These are phyloP conservation scores for Criorhina ranunculi DNA, from an alignment of 2,888 invertebrate genomes.

Conservation along the genomic window DNA sequence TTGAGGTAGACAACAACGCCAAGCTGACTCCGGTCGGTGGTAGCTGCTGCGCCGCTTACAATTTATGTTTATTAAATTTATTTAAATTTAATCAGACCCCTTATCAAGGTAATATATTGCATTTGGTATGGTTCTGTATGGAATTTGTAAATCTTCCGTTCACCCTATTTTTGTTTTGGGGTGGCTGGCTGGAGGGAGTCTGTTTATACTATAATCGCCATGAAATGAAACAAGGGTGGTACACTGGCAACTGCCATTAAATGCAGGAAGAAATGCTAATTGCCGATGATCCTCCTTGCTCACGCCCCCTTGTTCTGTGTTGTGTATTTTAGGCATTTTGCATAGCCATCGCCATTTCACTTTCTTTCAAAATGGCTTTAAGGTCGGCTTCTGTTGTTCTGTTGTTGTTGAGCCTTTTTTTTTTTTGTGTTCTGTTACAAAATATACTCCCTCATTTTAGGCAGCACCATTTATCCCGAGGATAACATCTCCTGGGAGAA, in stretches of 20 bases:
- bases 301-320: slow-evolving; percentile 65
- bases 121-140: slow-evolving; percentile 75
- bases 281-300: slow-evolving; percentile 76
- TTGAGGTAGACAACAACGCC: slow-evolving; percentile 70
- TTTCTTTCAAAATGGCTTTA: slow-evolving; percentile 54
- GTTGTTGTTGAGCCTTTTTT: slow-evolving; percentile 9
- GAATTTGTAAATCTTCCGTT: slow-evolving; percentile 67
- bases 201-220: slow-evolving; percentile 70
- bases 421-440: slow-evolving; percentile 13
- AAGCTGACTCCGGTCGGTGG: slow-evolving; percentile 67
- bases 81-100: slow-evolving; percentile 84
- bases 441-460: slow-evolving; percentile 42
- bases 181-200: slow-evolving; percentile 32
- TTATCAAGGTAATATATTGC: slow-evolving; percentile 77
- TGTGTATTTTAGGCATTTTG: slow-evolving; percentile 57
- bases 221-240: slow-evolving; percentile 75
- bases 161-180: slow-evolving; percentile 55
- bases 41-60: slow-evolving; percentile 79
- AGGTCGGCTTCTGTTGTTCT: slow-evolving; percentile 19
- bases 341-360: slow-evolving; percentile 52
- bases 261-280: slow-evolving; percentile 79
- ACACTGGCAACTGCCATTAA: slow-evolving; percentile 76
- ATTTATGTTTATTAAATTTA: slow-evolving; percentile 85
- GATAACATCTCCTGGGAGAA: slow-evolving; percentile 73
- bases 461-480: slow-evolving; percentile 48